These are phyloP conservation scores for Pogonomyrmex barbatus DNA, from an alignment of 1,140 invertebrate genomes.

Conservation along the genomic window DNA sequence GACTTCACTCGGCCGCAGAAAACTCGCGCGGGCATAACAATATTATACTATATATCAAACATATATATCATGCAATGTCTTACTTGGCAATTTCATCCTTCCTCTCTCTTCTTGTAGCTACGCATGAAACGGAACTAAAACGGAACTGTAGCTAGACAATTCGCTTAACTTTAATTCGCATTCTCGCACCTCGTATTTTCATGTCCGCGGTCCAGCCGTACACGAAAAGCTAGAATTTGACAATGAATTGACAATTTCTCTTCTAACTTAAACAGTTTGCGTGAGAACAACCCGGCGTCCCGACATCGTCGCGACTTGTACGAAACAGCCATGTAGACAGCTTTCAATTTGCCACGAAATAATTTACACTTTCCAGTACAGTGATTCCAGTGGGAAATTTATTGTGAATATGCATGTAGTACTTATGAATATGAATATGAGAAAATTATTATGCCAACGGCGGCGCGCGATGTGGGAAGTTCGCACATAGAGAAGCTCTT, in stretches of 20 bases:
- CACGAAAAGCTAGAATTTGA: conserved; percentile 23
- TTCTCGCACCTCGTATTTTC: neutral
- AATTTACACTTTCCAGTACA: conserved; percentile 70
- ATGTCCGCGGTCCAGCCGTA: neutral
- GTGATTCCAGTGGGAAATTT: conserved; percentile 66
- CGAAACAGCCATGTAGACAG: conserved; percentile 33
- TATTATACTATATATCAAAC: no score
- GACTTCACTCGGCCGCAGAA: no score
- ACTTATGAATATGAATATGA: conserved; percentile 76
- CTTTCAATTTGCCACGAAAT: conserved; percentile 73
- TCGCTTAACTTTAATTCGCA: conserved; percentile 10
- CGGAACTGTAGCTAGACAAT: neutral
- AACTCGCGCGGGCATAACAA: no score
- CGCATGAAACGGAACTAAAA: neutral
- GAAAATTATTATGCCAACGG: conserved; percentile 70
- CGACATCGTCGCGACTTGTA: neutral
- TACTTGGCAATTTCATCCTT: neutral
- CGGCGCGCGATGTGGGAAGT: conserved; percentile 58
- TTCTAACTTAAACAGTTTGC: conserved; percentile 50
- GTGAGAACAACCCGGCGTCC: conserved; percentile 26
- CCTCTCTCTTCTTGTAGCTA: neutral
- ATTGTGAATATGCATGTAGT: conserved; percentile 74
- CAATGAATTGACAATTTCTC: conserved; percentile 61
- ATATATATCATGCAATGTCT: neutral
- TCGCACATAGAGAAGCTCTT: conserved; percentile 17